These are phyloP conservation scores for Holcopasites calliopsidis DNA, from an alignment of 1,140 invertebrate species.

Conservation along the genomic window DNA sequence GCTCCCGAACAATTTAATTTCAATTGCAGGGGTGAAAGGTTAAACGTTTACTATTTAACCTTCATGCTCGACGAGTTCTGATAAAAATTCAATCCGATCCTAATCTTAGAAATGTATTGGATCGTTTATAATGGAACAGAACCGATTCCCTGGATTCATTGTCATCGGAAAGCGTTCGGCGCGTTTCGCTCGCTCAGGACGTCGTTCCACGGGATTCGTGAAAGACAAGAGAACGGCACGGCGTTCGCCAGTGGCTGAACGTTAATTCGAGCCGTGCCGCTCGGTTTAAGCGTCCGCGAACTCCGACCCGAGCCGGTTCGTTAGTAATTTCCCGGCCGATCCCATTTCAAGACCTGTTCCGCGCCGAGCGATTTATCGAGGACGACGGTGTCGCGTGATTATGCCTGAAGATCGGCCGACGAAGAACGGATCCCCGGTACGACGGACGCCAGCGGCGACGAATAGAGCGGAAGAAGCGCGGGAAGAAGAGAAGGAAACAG, in stretches of 20 bases:
- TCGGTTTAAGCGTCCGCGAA: constrained; percentile 46
- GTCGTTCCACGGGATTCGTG: constrained; percentile 10
- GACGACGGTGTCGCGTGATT: constrained; percentile 45
- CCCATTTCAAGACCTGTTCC: constrained; percentile 56
- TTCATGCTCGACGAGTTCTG: too few relatives aligned
- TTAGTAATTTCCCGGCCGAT: constrained; percentile 53
- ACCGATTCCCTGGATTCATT: too few relatives aligned
- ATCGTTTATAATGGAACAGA: too few relatives aligned
- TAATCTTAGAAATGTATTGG: too few relatives aligned
- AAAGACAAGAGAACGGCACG: not conserved
- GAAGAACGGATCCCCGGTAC: not conserved
- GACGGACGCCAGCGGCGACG: not conserved
- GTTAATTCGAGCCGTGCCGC: constrained; percentile 20
- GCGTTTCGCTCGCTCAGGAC: not conserved
- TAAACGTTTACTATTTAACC: too few relatives aligned
- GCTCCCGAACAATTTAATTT: too few relatives aligned
- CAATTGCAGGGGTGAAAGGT: too few relatives aligned
- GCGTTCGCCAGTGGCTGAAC: not conserved
- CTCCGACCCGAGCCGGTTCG: constrained; percentile 53
- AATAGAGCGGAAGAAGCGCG: not conserved
- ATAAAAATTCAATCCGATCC: too few relatives aligned
- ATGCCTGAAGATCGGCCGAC: constrained; percentile 26
- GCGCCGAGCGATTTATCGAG: constrained; percentile 56
- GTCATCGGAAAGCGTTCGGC: not conserved
- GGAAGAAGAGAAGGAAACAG: not conserved